phyloP scores from a whole-genome alignment of 1,140 invertebrate species.

The Megalonaias nervosa region DNA sequence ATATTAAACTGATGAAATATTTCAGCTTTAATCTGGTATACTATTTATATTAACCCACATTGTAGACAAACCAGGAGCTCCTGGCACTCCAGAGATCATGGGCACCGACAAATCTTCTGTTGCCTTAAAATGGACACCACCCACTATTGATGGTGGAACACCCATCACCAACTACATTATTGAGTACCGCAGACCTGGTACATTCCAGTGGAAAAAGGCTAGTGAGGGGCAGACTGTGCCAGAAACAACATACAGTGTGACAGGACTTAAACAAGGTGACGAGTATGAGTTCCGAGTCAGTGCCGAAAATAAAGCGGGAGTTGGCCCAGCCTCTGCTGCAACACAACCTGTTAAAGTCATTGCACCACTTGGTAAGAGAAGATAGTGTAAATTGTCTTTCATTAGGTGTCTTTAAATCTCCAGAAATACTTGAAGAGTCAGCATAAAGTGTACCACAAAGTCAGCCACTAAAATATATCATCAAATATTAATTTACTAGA shows the following conservation, averaged over 20 bases:
- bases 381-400: neutral
- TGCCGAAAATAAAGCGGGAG: slow-evolving; percentile 97
- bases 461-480: neutral
- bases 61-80: slow-evolving; percentile 80
- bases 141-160: slow-evolving; percentile 91
- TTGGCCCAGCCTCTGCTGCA: slow-evolving; percentile 92
- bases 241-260: slow-evolving; percentile 77
- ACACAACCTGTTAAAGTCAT: slow-evolving; percentile 58
- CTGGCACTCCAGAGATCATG: slow-evolving; percentile 87
- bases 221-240: slow-evolving; percentile 51
- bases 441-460: neutral
- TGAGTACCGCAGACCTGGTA: slow-evolving; percentile 57
- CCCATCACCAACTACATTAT: slow-evolving; percentile 98
- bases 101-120: slow-evolving; percentile 97
- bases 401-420: neutral
- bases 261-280: slow-evolving; percentile 91
- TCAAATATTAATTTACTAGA: too few relatives aligned
- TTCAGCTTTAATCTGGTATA: too few relatives aligned
- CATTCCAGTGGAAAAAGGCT: slow-evolving; percentile 60
- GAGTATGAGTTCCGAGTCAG: slow-evolving; percentile 94
- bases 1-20: too few relatives aligned
- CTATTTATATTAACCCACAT: neutral
- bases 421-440: neutral
- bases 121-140: slow-evolving; percentile 92
- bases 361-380: slow-evolving; percentile 53